Percentiles rank a stretch among this genome's conserved stretches.
These are phyloP conservation scores for Sclerurus mexicanus DNA, from an alignment of 2,113 vertebrate genomes.

Conservation along the genomic window DNA sequence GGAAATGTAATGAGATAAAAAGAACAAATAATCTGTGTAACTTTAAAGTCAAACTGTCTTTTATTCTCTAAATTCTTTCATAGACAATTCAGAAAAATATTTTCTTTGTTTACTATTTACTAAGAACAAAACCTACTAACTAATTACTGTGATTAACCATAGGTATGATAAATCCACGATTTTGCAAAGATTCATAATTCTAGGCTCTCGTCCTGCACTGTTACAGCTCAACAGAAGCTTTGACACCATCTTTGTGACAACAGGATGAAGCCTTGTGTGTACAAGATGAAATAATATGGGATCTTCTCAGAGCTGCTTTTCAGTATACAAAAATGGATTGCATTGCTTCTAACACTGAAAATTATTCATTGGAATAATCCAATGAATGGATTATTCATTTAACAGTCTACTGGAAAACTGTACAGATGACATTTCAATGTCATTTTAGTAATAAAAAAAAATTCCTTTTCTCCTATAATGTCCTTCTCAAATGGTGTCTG, in stretches of 20 bases:
- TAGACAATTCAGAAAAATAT: neutral
- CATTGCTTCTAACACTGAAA: neutral
- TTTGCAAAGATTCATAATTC: neutral
- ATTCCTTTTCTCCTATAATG: neutral
- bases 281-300: neutral
- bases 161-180: neutral
- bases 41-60: neutral
- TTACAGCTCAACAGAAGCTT: neutral
- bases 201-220: neutral
- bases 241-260: neutral
- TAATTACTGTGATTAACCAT: neutral
- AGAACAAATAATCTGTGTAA: neutral
- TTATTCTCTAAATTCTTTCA: neutral
- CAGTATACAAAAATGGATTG: neutral
- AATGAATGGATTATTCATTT: conserved; percentile 10
- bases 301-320: neutral
- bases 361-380: no score
- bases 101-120: neutral
- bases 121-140: neutral
- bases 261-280: neutral
- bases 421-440: neutral
- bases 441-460: neutral
- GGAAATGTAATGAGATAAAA: neutral
- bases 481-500: neutral
- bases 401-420: neutral